These are phyloP conservation scores for Neosilurus mollespiculum DNA, from an alignment of 2,797 vertebrate species.

Conservation along the genomic window DNA sequence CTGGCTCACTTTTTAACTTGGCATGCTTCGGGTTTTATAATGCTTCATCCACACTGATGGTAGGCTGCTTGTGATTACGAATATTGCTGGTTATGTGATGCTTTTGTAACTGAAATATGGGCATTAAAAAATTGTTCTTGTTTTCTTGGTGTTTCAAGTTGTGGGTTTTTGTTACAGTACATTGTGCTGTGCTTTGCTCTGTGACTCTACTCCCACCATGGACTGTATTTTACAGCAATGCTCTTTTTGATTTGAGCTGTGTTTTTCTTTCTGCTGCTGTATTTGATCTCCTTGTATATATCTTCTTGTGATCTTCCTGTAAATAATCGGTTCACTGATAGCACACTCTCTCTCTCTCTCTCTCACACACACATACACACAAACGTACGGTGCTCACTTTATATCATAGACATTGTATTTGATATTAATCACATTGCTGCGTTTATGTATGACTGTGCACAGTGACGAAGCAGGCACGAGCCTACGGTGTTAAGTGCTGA, in stretches of 20 bases:
- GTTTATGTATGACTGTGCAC: slow-evolving; percentile 55
- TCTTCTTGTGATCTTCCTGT: no score
- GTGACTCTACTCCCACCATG: background rate
- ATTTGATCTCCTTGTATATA: slow-evolving; percentile 26
- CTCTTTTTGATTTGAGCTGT: slow-evolving; percentile 17
- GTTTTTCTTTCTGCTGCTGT: slow-evolving; percentile 11
- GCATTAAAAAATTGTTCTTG: no score
- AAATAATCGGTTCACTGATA: slow-evolving; percentile 14
- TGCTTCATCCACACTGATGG: background rate
- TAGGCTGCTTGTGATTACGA: background rate
- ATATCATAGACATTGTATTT: slow-evolving; percentile 18
- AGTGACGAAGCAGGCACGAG: slow-evolving; percentile 73
- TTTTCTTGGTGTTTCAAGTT: background rate
- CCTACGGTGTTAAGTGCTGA: slow-evolving; percentile 35
- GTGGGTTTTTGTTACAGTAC: background rate
- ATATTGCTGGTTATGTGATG: background rate
- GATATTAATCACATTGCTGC: slow-evolving; percentile 52
- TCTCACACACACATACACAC: background rate
- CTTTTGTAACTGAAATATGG: background rate
- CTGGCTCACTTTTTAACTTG: background rate
- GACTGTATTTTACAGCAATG: slow-evolving; percentile 17
- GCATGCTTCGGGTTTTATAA: background rate
- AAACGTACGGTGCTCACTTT: background rate
- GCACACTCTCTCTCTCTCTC: background rate
- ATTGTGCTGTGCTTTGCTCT: background rate